Base-by-base conservation (phyloP, 2,113 vertebrate species). In the Fulica atra region DNA sequence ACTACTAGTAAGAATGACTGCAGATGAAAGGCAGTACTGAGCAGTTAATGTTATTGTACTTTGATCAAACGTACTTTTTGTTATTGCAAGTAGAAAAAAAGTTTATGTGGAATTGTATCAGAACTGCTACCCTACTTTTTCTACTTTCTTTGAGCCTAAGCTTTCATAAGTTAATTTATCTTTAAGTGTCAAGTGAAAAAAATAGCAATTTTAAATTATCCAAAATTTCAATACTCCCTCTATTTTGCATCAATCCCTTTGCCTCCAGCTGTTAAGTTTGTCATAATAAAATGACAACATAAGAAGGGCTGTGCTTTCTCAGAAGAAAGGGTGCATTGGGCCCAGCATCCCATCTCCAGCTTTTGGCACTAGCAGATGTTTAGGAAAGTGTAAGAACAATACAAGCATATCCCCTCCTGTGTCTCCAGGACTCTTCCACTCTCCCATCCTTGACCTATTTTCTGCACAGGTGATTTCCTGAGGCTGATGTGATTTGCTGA, bases 241-340 rank as follows among this genome's bases (percentile, higher is more conserved):
- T 68, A 10, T 65, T 86, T 85, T 66, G 6, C 31, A 42, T 57
- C 10, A 44, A 6, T 50, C 19, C 9, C 21, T 74, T 74, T 68
- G 33, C 9, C 7, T 90, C 25, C 28, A 7, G 6, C 13, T 1
- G 1, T 61, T 63, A 44, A 0, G 0, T 18, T 54, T 81, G 29
- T 54, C 13, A 17, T 2, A 0, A 35, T 33, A 38, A 48, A 79
- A 89, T 2, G 6, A 71, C 29, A 59, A 15, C 6, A 10, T 21
- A 35, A 33, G 24, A 66, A 74, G 15, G 44, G 16, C 20, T 53
- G 5, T 59, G 17, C 9, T 81, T 6, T 59, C 36, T 40, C 36
- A 63, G 13, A 84, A 36, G n/a, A 12, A 20, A 85, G 31, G 4
- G 4, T 50, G 4, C 23, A n/a, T 28, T 0, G 1, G 64, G 33